These are phyloP conservation scores for Drosophila erecta DNA, from an alignment of 1,140 invertebrate species.

Conservation along the genomic window DNA sequence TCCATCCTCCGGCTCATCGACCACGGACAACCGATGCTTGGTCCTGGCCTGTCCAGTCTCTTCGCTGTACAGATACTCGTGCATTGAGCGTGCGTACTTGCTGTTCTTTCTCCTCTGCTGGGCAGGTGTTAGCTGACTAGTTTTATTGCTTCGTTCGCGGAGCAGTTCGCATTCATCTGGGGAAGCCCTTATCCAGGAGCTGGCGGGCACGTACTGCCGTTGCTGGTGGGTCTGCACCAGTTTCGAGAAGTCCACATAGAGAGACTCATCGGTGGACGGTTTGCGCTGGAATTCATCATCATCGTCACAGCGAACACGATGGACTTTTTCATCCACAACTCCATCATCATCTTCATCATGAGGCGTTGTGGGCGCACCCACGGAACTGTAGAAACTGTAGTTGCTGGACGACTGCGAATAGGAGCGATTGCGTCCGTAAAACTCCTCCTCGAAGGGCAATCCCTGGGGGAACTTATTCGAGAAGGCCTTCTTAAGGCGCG, in stretches of 20 bases:
- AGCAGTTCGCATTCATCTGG: constrained; percentile 54
- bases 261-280: constrained; percentile 78
- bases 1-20: constrained; percentile 77
- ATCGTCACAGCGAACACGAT: constrained; percentile 44
- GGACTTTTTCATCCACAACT: constrained; percentile 12
- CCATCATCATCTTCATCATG: constrained; percentile 47
- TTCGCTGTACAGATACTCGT: constrained; percentile 79
- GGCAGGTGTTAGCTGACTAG: constrained; percentile 56
- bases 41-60: constrained; percentile 30
- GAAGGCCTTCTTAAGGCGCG: constrained; percentile 77
- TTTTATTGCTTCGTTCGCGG: constrained; percentile 10
- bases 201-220: constrained; percentile 67
- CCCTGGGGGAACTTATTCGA: constrained; percentile 83
- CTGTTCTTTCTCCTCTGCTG: constrained; percentile 66
- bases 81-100: constrained; percentile 76
- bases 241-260: constrained; percentile 84
- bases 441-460: constrained; percentile 83
- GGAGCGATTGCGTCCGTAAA: constrained; percentile 79
- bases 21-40: constrained; percentile 65
- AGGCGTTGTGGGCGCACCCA: constrained; percentile 59
- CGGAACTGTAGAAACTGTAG: constrained; percentile 80
- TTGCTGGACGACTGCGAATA: constrained; percentile 83
- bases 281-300: constrained; percentile 83
- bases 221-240: constrained; percentile 69
- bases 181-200: constrained; percentile 67